Conservation (phyloP, 2,113 vertebrate species). For the Hippocampus mohnikei region DNA sequence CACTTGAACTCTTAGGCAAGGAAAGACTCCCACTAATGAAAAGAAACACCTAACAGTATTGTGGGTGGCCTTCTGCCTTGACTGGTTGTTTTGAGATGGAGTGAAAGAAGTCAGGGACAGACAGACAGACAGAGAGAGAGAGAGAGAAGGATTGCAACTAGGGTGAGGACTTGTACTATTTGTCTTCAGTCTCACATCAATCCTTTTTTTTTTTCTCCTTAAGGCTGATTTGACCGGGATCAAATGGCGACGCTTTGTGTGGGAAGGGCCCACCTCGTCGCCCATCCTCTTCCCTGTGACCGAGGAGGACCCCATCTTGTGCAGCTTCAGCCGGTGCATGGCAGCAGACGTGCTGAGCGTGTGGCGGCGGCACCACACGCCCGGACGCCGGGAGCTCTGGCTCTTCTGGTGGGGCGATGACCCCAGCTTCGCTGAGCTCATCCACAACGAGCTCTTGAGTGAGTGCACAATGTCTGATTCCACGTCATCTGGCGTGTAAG, state of each 20-base stretch:
- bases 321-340: constrained; percentile 97
- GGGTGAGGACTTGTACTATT: background rate
- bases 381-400: constrained; percentile 94
- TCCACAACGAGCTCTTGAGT: constrained; percentile 96
- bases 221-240: constrained; percentile 98
- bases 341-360: constrained; percentile 94
- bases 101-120: background rate
- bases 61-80: background rate
- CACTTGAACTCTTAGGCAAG: background rate
- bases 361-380: constrained; percentile 92
- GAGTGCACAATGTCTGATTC: constrained; percentile 44
- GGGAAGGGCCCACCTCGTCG: constrained; percentile 95
- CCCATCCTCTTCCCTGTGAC: constrained; percentile 97
- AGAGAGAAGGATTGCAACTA: background rate
- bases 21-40: background rate
- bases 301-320: constrained; percentile 98
- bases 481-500: background rate
- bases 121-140: background rate
- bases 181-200: constrained; percentile 5
- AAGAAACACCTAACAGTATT: no score
- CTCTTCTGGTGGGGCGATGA: constrained; percentile 99
- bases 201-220: background rate
- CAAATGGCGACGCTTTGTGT: constrained; percentile 98
- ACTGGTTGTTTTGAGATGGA: background rate
- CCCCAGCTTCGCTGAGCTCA: constrained; percentile 95